Evolutionary conservation across 2,113 vertebrate species (phyloP), one percentile per base, ranked within the genome.

Genomic region (Cheilinus undulatus): DNA sequence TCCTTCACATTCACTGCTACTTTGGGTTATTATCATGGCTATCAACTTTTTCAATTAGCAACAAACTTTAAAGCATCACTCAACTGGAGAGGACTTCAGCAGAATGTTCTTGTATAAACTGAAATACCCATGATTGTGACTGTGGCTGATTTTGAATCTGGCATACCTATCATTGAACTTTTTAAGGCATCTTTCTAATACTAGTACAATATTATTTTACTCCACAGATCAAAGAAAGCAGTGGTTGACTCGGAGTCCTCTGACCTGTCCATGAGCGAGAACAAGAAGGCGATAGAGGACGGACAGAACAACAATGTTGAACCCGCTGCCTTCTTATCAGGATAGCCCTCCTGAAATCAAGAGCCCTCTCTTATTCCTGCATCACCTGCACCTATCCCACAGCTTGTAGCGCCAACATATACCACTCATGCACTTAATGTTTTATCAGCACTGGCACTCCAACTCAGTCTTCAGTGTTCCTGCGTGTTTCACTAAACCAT

Each of bases 221-320:
- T 56, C 69, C 46, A 57, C 76, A 95, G 94, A 82, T 93, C 91
- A 75, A 88, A 28, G 80, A 92, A 80, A 59, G 71, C 34, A 30
- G 72, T 42, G n/a, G 75, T 62, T 10, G 90, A 91, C 38, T 56
- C 87, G 0, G 86, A 88, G 40, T 71, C 67, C 2, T 78, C 85
- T 24, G 87, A 89, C n/a, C 20, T 84, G 15, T 86, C 83, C 56
- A 73, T 28, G 10, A 86, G 73, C 32, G 91, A 92, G 76, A 91
- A 89, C 57, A 91, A 88, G 74, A 92, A 91, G 80, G 89, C 81
- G 7, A 91, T 90, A 23, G 90, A 94, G 61, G 94, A 95, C 4
- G 94, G 94, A 67, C 91, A 92, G 82, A 95, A 95, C 87, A 95
- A 95, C 84, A 95, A 95, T 15, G 82, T 92, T 3, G 86, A 91